Percentiles rank a stretch among this genome's conserved stretches.
Evolutionary conservation across 2,113 vertebrate genomes (phyloP).

Genomic region (Sceloporus undulatus): DNA sequence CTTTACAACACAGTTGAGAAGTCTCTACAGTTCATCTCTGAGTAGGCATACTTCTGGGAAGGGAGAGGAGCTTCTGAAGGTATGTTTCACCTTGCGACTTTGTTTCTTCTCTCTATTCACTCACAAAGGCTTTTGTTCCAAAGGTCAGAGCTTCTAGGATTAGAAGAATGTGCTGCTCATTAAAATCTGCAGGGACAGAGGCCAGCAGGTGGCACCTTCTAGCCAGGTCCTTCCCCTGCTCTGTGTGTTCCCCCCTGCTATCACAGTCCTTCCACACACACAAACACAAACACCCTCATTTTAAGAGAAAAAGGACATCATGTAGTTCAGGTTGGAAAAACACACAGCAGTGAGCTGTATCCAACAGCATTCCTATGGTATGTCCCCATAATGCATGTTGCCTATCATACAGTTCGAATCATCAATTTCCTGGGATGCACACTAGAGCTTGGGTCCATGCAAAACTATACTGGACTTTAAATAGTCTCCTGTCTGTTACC

Average conservation of each 20-base stretch:
- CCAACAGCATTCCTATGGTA: too few species aligned
- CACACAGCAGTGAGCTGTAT: neutral
- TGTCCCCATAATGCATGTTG: neutral
- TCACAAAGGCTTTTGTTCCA: neutral
- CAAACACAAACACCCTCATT: too few species aligned
- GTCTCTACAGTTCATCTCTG: neutral
- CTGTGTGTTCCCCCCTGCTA: too few species aligned
- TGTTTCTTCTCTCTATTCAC: neutral
- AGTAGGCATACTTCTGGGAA: too few species aligned
- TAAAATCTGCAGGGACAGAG: neutral
- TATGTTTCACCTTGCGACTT: slow-evolving; percentile 5
- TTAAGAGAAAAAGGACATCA: neutral
- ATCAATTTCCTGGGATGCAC: too few species aligned
- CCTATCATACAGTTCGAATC: neutral
- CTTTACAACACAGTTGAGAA: neutral
- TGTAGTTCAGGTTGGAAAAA: neutral
- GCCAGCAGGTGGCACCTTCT: neutral
- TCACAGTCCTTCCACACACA: too few species aligned
- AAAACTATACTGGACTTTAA: neutral
- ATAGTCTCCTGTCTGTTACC: neutral
- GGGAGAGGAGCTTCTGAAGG: neutral
- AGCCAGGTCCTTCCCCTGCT: neutral
- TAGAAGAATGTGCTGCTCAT: neutral
- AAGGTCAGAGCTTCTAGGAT: neutral
- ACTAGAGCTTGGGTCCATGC: neutral